Conservation (phyloP, 2,797 vertebrate species). For the Peromyscus melanophrys region DNA sequence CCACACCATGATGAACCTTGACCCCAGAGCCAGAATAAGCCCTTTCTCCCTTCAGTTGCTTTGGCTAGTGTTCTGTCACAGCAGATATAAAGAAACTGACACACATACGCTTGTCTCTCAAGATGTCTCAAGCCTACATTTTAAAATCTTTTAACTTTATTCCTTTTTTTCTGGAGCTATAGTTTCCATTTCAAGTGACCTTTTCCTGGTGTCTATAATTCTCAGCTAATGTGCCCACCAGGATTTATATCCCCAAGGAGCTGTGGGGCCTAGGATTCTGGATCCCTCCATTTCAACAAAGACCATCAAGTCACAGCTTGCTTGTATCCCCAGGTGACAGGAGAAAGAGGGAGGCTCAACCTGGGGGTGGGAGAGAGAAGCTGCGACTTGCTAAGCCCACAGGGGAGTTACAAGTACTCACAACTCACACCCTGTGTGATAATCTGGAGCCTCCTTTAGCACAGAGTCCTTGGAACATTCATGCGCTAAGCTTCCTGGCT, state of each 20-base stretch:
- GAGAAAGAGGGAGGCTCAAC: neutral
- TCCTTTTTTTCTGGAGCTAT: neutral
- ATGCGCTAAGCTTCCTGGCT: neutral
- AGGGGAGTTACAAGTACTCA: neutral
- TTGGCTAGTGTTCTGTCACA: neutral
- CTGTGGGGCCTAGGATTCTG: accelerated
- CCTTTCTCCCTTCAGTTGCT: neutral
- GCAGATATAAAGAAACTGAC: neutral
- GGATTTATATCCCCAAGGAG: neutral
- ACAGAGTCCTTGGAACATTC: neutral
- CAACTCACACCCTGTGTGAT: accelerated
- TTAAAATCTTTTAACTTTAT: neutral
- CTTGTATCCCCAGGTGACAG: neutral
- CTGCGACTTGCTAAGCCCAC: neutral
- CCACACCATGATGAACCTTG: neutral
- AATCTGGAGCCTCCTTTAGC: neutral
- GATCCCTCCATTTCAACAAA: neutral
- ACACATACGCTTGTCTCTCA: neutral
- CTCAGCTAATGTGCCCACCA: neutral
- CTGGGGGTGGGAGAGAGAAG: neutral
- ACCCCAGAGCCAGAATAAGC: neutral
- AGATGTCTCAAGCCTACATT: neutral
- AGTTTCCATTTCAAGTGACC: neutral
- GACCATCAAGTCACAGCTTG: neutral
- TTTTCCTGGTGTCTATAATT: neutral